Base-by-base conservation (phyloP, 2,888 invertebrate species). In the Phymatocera aterrima region DNA sequence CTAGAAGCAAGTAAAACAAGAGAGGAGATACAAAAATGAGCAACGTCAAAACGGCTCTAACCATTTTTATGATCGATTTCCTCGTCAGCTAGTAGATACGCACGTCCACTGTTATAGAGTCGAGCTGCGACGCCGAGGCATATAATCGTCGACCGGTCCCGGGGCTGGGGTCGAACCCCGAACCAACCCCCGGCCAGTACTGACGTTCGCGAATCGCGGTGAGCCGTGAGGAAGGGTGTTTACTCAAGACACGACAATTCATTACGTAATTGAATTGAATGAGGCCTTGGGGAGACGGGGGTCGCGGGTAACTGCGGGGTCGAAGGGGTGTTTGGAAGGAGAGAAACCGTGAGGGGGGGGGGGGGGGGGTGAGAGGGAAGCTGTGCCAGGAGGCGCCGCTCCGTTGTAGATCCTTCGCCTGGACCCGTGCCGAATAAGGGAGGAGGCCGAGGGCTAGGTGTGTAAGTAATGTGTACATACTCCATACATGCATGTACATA, bases 161-260 rank as follows among this genome's bases (percentile, higher is more conserved):
- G 21, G 18, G 10, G 34, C 72, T 51, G 51, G 34, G 6, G 51
- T 12, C 46, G 60, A 51, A 51, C 8, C 51, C 51, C 8, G 4
- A 37, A 64, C 61, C 61, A 34, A 46, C 40, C 43, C 40, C 68
- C 68, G 43, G 40, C 51, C 48, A 1, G 48, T 21, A 31, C 51
- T 40, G 75, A 75, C 83, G 79, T 80, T 82, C 80, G 83, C 84
- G 84, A 87, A 84, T 85, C 86, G 86, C 85, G 78, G 88, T 84
- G 88, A 87, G 86, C 85, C 75, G 88, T 84, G 88, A 87, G 87
- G 87, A 87, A 88, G 89, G 87, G 85, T 90, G 89, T 90, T 90
- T 90, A 88, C 90, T 87, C 90, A 88, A 90, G 90, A 89, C 88
- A 90, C 90, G 90, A 90, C 90, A 90, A 90, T 90, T 90, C 90